Evolutionary conservation across 2,888 invertebrate species (phyloP), one percentile per base, ranked within the genome.

Genomic region (Endotricha flammealis): DNA sequence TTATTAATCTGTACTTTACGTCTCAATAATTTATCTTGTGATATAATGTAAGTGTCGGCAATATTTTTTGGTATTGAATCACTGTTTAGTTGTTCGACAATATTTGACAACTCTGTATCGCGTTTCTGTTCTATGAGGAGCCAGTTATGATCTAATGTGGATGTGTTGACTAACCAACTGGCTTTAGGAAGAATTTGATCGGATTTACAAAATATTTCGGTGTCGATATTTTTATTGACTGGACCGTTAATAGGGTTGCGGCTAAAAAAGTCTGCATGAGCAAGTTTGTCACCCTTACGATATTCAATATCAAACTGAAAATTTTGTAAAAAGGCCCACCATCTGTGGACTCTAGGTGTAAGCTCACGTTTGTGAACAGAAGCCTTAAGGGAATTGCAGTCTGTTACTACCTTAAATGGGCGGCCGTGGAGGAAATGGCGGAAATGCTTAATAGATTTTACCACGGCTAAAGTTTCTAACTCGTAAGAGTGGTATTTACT

Each of bases 401-500:
- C n/a, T n/a, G n/a, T n/a, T n/a, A n/a, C n/a, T n/a, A n/a, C 24
- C 8, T 11, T 31, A 31, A 31, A 22, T 1, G 22, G 12, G 2
- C 13, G 17, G 1, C 41, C 37, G 7, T 35, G 12, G 0, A 41
- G 8, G 12, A 36, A 44, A 22, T 44, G 41, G 3, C 41, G 38
- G n/a, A n/a, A n/a, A n/a, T n/a, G n/a, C n/a, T n/a, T n/a, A n/a
- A n/a, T n/a, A n/a, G n/a, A n/a, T n/a, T n/a, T n/a, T n/a, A n/a
- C n/a, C n/a, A n/a, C n/a, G n/a, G n/a, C n/a, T n/a, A n/a, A n/a
- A n/a, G n/a, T n/a, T n/a, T n/a, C n/a, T n/a, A n/a, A n/a, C n/a
- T n/a, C 44, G n/a, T 42, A 42, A 2, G 39, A 45, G 13, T 42
- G 46, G 10, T 46, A 46, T 6, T 32, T 12, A 2, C 38, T 36